Percentiles rank a stretch among this genome's conserved stretches.
Conservation (phyloP, 2,888 invertebrate species). For the Cataglyphis albicans region DNA sequence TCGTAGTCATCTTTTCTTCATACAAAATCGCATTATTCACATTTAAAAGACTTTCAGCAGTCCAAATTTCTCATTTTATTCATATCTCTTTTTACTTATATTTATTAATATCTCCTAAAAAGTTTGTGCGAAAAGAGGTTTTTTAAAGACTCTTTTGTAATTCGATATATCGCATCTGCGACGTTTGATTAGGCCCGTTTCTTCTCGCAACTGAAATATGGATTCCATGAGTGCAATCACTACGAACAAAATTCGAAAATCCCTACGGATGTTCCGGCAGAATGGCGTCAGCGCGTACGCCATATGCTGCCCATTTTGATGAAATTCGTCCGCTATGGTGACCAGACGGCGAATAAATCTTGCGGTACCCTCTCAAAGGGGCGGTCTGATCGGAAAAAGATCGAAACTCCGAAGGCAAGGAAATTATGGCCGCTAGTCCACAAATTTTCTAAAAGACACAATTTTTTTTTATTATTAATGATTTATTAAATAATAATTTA, state of each 20-base stretch:
- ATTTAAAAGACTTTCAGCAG: neutral
- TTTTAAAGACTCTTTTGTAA: neutral
- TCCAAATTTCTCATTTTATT: neutral
- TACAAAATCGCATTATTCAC: neutral
- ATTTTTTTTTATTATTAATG: neutral
- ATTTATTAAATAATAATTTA: neutral
- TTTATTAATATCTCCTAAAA: neutral
- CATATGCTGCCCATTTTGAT: conserved; percentile 81
- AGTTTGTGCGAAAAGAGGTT: neutral
- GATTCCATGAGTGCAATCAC: conserved; percentile 46
- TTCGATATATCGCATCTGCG: conserved; percentile 31
- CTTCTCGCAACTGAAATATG: conserved; percentile 25
- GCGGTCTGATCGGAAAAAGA: conserved; percentile 61
- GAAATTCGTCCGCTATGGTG: conserved; percentile 60
- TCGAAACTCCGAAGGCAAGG: conserved; percentile 47
- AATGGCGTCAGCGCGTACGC: conserved; percentile 61
- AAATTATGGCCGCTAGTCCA: conserved; percentile 36
- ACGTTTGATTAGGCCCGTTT: conserved; percentile 17
- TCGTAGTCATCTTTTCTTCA: conserved; percentile 6
- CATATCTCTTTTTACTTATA: neutral
- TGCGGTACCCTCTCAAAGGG: conserved; percentile 55
- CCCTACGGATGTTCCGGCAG: conserved; percentile 42
- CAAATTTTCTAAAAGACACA: conserved; percentile 5
- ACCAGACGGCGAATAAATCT: conserved; percentile 62
- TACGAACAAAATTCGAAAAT: conserved; percentile 49